Conservation (phyloP, 2,113 vertebrate species). For the Oryzias celebensis region DNA sequence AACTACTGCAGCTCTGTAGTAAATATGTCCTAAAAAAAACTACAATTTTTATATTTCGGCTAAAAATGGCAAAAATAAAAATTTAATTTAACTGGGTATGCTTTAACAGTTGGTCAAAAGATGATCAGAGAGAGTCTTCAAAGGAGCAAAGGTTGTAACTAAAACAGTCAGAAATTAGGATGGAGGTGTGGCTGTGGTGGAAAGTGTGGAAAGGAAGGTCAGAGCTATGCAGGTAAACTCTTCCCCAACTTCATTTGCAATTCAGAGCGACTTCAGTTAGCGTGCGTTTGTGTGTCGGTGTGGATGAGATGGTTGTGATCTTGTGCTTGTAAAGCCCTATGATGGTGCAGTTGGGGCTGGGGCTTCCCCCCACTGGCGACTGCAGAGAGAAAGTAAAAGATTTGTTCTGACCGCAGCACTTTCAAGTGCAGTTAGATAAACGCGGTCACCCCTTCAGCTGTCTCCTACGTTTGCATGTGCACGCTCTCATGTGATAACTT, state of each 20-base stretch:
- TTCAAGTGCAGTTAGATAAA: slow-evolving; percentile 57
- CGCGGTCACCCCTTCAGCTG: slow-evolving; percentile 51
- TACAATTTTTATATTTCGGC: no score
- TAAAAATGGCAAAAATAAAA: no score
- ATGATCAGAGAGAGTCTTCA: no score
- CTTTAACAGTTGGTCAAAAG: no score
- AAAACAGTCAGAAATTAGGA: not conserved
- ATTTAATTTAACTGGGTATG: not conserved
- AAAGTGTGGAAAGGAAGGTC: slow-evolving; percentile 22
- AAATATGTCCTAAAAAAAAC: no score
- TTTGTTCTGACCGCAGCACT: slow-evolving; percentile 64
- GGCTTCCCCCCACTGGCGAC: slow-evolving; percentile 46
- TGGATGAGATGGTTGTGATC: slow-evolving; percentile 44
- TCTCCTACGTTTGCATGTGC: slow-evolving; percentile 29
- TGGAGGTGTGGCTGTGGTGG: slow-evolving; percentile 21
- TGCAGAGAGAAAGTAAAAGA: slow-evolving; percentile 49
- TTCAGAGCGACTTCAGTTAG: slow-evolving; percentile 25
- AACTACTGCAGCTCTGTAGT: no score
- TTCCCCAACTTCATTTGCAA: not conserved
- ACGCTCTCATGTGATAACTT: no score
- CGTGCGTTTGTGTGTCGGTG: slow-evolving; percentile 2
- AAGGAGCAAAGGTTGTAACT: no score
- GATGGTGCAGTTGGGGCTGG: slow-evolving; percentile 58
- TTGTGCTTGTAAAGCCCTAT: slow-evolving; percentile 63
- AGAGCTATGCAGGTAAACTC: not conserved